Evolutionary conservation across 2,888 invertebrate species (phyloP).

Genomic region (Geotrupes spiniger): DNA sequence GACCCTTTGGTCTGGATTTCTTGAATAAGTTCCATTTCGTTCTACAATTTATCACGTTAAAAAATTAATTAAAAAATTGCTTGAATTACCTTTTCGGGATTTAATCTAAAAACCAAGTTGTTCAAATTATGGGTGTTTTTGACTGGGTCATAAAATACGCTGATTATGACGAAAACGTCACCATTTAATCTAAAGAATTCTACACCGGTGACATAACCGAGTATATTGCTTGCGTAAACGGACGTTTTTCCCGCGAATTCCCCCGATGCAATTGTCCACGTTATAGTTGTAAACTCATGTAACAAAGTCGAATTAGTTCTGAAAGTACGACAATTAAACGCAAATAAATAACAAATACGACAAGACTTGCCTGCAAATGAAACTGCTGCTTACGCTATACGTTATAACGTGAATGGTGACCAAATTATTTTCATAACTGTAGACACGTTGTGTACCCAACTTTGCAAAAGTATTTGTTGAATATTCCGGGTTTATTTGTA

Average conservation of each 20-base stretch:
- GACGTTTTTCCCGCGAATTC: constrained; percentile 26
- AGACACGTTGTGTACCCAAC: constrained; percentile 40
- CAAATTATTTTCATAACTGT: constrained; percentile 38
- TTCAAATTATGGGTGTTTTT: constrained; percentile 37
- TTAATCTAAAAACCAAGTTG: constrained; percentile 37
- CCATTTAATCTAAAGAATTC: constrained; percentile 40
- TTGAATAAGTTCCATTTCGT: constrained; percentile 36
- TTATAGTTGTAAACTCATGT: constrained; percentile 36
- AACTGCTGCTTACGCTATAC: constrained; percentile 38
- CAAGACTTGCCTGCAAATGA: constrained; percentile 32
- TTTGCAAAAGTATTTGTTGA: constrained; percentile 36
- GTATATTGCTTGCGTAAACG: constrained; percentile 22
- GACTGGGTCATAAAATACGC: constrained; percentile 39
- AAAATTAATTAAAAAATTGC: too few relatives aligned
- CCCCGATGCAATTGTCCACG: constrained; percentile 33
- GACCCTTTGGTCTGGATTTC: constrained; percentile 37
- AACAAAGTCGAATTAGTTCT: constrained; percentile 10
- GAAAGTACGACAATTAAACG: neutral
- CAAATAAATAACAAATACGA: neutral
- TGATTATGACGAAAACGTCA: constrained; percentile 38
- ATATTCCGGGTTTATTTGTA: constrained; percentile 39
- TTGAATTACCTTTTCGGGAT: constrained; percentile 36
- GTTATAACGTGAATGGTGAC: constrained; percentile 41
- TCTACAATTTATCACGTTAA: constrained; percentile 23
- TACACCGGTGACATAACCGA: constrained; percentile 43